Evolutionary conservation across 2,797 vertebrate species (phyloP), one percentile per base, ranked within the genome.

Genomic region (Pipistrellus nathusii): DNA sequence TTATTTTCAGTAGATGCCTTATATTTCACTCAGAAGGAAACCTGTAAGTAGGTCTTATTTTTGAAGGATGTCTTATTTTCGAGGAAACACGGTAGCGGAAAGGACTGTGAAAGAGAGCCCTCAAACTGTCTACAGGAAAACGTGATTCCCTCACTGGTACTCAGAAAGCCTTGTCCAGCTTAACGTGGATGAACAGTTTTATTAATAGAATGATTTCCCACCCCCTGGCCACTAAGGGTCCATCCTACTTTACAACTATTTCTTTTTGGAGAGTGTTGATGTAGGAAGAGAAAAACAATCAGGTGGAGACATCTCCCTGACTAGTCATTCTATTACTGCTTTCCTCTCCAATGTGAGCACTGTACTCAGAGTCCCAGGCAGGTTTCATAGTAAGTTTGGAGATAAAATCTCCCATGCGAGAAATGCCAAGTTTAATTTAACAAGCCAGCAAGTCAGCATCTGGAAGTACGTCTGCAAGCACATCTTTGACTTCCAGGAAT

Each of bases 401-500:
- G 85, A 92, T 94, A 87, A 93, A 96, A 85, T 71, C 69, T 85
- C 85, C 85, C 21, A 32, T 71, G 51, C 0, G 4, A 93, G 73
- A 92, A 91, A 87, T 46, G 91, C 62, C 85, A 87, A 88, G 71
- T 88, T 96, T 95, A 86, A 97, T 89, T 95, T 91, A 96, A 92
- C 71, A 93, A 88, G 91, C 48, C 46, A 87, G 76, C 62, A 84
- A 92, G 78, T 48, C 38, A 85, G 91, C 96, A 94, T 96, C 96
- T 97, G 95, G 94, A 96, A 96, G 84, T 55, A 44, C 96, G 88
- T 72, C 91, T 82, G 72, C 75, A 92, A 71, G 87, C 85, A 76
- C 85, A 89, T 90, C 94, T 93, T 91, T 84, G 96, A 96, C 93
- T 96, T 97, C 94, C 93, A 96, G 96, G 96, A 97, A 97, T 92